Conservation (phyloP, 2,797 vertebrate species). For the Rhabdophis nuchalis region DNA sequence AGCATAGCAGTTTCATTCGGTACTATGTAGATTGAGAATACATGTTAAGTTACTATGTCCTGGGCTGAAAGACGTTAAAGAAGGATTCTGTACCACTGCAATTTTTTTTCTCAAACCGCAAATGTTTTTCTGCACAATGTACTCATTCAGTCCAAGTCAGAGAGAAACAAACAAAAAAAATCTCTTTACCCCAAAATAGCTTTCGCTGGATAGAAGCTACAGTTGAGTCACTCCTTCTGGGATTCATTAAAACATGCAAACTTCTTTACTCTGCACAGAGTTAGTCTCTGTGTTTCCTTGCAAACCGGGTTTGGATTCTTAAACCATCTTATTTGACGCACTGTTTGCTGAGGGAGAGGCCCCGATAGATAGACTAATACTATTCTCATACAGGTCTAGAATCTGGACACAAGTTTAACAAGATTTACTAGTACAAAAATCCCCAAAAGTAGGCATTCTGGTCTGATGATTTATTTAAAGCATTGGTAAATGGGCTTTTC, state of each 20-base stretch:
- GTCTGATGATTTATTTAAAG: not conserved
- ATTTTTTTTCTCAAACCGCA: not conserved
- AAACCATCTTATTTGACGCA: not conserved
- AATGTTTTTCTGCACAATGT: constrained; percentile 3
- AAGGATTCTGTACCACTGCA: not conserved
- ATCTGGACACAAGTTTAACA: not conserved
- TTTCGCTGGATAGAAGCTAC: not conserved
- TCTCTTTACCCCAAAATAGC: not conserved
- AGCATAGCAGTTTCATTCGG: not conserved
- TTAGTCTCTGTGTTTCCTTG: not conserved
- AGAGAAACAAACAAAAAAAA: not conserved
- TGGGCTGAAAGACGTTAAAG: not conserved
- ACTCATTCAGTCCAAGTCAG: not conserved
- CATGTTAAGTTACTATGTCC: not conserved
- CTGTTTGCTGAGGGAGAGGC: not conserved
- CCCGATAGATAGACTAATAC: not conserved
- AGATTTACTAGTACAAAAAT: not conserved
- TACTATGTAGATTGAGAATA: not conserved
- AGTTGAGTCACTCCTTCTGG: not conserved
- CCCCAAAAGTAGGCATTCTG: not conserved
- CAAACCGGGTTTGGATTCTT: not conserved
- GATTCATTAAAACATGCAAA: not conserved
- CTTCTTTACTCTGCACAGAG: not conserved
- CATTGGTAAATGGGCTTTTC: not conserved
- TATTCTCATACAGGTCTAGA: not conserved